Conservation (phyloP, 2,888 invertebrate genomes). For the Sclerodermus sp. region DNA sequence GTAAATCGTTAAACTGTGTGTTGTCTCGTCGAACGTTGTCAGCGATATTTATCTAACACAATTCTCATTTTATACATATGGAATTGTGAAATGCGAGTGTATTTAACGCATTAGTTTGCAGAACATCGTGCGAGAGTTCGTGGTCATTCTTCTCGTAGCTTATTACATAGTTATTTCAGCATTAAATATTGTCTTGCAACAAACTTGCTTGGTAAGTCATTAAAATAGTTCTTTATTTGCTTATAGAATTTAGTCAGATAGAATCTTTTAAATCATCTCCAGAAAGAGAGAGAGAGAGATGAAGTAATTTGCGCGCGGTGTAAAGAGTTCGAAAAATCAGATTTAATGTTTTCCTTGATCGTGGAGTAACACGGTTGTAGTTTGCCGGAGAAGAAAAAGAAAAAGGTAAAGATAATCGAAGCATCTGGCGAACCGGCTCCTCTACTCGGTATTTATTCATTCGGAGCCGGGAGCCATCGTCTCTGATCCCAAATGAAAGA, state of each 20-base stretch:
- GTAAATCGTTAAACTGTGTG: too few relatives aligned
- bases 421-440: constrained; percentile 30
- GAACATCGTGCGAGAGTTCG: background rate
- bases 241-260: too few relatives aligned
- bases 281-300: too few relatives aligned
- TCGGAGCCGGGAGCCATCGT: constrained; percentile 16
- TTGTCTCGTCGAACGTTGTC: too few relatives aligned
- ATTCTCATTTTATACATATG: background rate
- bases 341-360: constrained; percentile 12
- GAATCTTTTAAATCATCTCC: too few relatives aligned
- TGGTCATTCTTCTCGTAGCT: too few relatives aligned
- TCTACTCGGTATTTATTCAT: constrained; percentile 28
- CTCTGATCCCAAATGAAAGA: constrained; percentile 11
- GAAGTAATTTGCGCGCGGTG: too few relatives aligned
- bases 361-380: constrained; percentile 8
- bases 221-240: too few relatives aligned
- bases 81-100: constrained; percentile 4
- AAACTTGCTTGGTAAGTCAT: too few relatives aligned
- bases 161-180: too few relatives aligned
- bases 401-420: constrained; percentile 21
- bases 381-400: constrained; percentile 4
- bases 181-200: too few relatives aligned
- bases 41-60: background rate
- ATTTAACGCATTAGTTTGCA: constrained; percentile 2
- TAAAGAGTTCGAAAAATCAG: too few relatives aligned